Evolutionary conservation across 2,797 vertebrate species (phyloP), one percentile per base, ranked within the genome.

Genomic region (Salarias fasciatus): DNA sequence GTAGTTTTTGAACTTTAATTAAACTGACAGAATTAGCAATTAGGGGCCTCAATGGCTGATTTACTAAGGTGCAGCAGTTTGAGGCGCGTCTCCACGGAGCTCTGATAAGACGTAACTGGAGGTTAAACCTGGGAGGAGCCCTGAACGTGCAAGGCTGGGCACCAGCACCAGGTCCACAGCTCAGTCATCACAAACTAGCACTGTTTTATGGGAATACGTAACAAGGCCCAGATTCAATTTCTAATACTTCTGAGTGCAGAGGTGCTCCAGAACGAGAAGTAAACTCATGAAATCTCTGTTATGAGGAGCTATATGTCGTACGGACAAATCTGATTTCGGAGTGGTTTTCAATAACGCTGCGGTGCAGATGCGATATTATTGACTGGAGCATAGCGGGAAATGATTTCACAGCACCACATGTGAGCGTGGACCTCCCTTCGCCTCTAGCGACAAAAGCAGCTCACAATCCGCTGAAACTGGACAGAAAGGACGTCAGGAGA

Each of bases 21-120:
- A 86, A 84, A 79, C 69, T 76, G 80, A 76, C 80, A 81, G 80
- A 83, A 86, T 85, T 73, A 84, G 73, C 68, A 71, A 82, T 86
- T 72, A 84, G 73, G 48, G 62, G 64, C 69, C 71, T 77, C 55
- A 28, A 53, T 69, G 63, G 72, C 47, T 60, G 52, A 74, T 69
- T 79, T 70, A 60, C 75, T 18, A 60, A 79, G 66, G 55, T 73
- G 63, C 56, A 63, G 54, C 63, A 50, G 67, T 77, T 67, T 69
- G 41, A 73, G 42, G 77, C 10, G 43, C 41, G 41, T 40, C 63
- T 68, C 69, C 6, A 1, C 0, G 11, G 59, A 56, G 57, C 67
- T 53, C n/a, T 18, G 65, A 70, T 71, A 60, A 69, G 47, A 74
- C 61, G 58, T 49, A 66, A 57, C 69, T 44, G 38, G 41, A 77